phyloP scores from a whole-genome alignment of 2,888 invertebrate genomes.

The Embidobia sp. region DNA sequence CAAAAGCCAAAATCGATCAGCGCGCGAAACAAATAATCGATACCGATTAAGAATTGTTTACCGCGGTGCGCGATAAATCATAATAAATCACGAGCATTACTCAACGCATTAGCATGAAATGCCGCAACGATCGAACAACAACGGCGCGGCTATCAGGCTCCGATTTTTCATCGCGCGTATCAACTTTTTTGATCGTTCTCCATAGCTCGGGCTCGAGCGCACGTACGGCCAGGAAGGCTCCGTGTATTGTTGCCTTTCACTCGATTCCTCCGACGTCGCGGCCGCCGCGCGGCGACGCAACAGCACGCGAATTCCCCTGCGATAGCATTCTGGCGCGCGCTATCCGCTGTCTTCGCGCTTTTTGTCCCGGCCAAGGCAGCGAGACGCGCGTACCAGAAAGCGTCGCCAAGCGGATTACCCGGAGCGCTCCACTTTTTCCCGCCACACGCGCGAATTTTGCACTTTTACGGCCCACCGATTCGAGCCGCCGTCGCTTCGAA shows the following conservation, averaged over 20 bases:
- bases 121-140: conserved; percentile 46
- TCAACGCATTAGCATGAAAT: conserved; percentile 56
- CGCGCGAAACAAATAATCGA: conserved; percentile 20
- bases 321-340: conserved; percentile 15
- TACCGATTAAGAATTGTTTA: conserved; percentile 34
- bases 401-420: conserved; percentile 12
- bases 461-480: conserved; percentile 9
- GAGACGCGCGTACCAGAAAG: conserved; percentile 29
- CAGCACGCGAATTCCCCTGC: conserved; percentile 31
- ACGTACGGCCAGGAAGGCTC: conserved; percentile 72
- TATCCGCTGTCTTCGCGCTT: conserved; percentile 35
- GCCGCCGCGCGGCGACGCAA: conserved; percentile 26
- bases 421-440: conserved; percentile 9
- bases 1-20: too few relatives aligned
- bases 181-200: conserved; percentile 51
- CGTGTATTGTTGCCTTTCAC: conserved; percentile 80
- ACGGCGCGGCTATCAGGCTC: conserved; percentile 27
- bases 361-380: conserved; percentile 18
- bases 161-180: conserved; percentile 54
- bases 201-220: conserved; percentile 23
- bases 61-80: conserved; percentile 37
- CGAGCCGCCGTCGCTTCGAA: background rate
- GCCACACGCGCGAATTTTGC: conserved; percentile 2
- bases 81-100: conserved; percentile 55
- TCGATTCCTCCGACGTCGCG: conserved; percentile 64